Conservation (phyloP, 53 echinoderm and acorn worm species). For the Temnopleurus reevesii region DNA sequence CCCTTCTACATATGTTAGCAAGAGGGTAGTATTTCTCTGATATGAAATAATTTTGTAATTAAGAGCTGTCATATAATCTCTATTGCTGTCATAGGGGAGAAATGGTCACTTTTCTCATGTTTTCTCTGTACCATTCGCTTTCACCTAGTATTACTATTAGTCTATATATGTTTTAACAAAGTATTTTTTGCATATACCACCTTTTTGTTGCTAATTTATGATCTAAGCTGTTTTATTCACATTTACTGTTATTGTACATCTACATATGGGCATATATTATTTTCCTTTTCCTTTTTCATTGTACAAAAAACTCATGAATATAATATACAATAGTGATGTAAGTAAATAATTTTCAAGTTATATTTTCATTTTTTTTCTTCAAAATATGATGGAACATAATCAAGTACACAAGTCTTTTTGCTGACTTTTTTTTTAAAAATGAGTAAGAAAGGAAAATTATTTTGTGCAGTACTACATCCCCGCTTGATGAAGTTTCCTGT, state of each 20-base stretch:
- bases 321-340: slow-evolving; percentile 8
- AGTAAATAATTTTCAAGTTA: slow-evolving; percentile 18
- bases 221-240: background rate
- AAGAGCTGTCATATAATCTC: background rate
- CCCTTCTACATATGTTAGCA: background rate
- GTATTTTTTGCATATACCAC: slow-evolving; percentile 25
- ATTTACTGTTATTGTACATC: slow-evolving; percentile 8
- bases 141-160: slow-evolving; percentile 19
- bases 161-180: slow-evolving; percentile 20
- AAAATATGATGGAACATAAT: slow-evolving; percentile 21
- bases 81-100: slow-evolving; percentile 57
- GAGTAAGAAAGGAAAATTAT: slow-evolving; percentile 37
- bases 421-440: slow-evolving; percentile 1
- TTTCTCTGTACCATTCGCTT: slow-evolving; percentile 29
- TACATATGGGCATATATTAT: slow-evolving; percentile 54
- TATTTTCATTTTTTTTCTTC: slow-evolving; percentile 29
- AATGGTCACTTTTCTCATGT: slow-evolving; percentile 7
- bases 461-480: slow-evolving; percentile 59
- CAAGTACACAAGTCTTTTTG: slow-evolving; percentile 30
- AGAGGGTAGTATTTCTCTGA: background rate
- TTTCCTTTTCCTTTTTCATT: slow-evolving; percentile 45
- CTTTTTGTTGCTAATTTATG: slow-evolving; percentile 41
- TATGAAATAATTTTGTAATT: background rate
- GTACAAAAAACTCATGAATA: slow-evolving; percentile 49
- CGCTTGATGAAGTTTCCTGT: background rate